Evolutionary conservation across 2,113 vertebrate genomes (phyloP).

Genomic region (Hemichromis elongatus): DNA sequence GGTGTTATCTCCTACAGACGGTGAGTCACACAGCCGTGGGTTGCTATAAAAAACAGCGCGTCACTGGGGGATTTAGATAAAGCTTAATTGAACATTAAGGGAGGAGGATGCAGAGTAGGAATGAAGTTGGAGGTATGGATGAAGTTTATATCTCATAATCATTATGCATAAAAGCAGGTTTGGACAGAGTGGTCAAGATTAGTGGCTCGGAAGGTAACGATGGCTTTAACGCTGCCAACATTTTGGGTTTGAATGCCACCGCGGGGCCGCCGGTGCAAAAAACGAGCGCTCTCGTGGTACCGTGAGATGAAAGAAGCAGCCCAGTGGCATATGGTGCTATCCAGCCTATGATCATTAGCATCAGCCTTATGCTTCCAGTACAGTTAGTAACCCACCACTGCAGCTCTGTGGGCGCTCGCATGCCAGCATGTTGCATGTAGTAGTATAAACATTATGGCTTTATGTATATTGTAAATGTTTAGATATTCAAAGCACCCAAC

Average conservation of each 20-base stretch:
- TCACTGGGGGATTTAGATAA: background rate
- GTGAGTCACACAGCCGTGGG: background rate
- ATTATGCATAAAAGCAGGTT: background rate
- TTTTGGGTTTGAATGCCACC: background rate
- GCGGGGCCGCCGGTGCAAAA: background rate
- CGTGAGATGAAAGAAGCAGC: background rate
- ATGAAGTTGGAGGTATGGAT: background rate
- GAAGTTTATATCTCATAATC: background rate
- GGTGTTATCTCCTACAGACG: background rate
- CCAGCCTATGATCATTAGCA: background rate
- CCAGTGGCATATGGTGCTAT: background rate
- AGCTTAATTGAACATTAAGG: constrained; percentile 1
- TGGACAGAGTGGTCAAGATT: rapidly evolving
- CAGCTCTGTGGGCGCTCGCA: background rate
- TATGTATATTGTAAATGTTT: background rate
- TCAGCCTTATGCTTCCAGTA: background rate
- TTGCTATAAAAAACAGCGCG: background rate
- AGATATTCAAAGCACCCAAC: background rate
- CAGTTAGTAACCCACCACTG: background rate
- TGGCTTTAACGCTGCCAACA: background rate
- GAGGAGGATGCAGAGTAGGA: background rate
- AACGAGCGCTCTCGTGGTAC: background rate
- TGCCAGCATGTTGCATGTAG: background rate
- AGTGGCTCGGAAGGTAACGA: background rate
- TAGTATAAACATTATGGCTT: background rate